Conservation (phyloP, 2,113 vertebrate genomes). For the Aegithalos caudatus region DNA sequence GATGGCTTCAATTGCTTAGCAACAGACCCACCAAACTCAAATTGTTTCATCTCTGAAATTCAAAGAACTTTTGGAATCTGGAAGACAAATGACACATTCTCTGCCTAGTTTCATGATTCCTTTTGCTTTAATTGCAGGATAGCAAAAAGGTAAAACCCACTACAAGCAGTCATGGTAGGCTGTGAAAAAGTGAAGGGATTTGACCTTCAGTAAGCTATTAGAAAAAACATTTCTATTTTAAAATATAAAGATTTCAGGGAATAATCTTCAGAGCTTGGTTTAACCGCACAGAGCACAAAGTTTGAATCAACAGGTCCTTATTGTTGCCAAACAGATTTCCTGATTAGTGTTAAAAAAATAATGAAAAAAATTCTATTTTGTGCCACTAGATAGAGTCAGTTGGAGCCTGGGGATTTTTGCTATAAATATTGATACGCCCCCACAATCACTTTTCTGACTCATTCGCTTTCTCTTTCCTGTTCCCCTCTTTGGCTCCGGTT, state of each 20-base stretch:
- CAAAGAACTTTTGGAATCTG: background rate
- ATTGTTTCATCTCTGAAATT: background rate
- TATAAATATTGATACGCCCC: slow-evolving; percentile 42
- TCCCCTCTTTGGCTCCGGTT: slow-evolving; percentile 12
- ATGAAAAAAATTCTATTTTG: background rate
- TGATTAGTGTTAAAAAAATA: background rate
- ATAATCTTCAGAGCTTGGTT: background rate
- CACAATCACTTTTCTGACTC: slow-evolving; percentile 37
- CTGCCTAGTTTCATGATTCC: background rate
- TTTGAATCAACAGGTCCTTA: slow-evolving; percentile 18
- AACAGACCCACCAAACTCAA: slow-evolving; percentile 19
- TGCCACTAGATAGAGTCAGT: background rate
- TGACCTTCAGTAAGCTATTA: background rate
- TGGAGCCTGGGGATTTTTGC: slow-evolving; percentile 10
- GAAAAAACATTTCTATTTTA: background rate
- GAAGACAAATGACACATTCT: background rate
- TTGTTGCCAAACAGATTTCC: slow-evolving; percentile 16
- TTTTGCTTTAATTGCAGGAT: background rate
- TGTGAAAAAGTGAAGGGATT: background rate
- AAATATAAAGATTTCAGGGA: background rate
- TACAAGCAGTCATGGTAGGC: background rate
- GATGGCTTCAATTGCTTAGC: slow-evolving; percentile 47
- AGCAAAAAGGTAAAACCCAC: background rate
- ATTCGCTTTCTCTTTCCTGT: background rate
- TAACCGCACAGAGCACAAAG: background rate